These are phyloP conservation scores for Panurus biarmicus DNA, from an alignment of 2,113 vertebrate genomes.

Conservation along the genomic window DNA sequence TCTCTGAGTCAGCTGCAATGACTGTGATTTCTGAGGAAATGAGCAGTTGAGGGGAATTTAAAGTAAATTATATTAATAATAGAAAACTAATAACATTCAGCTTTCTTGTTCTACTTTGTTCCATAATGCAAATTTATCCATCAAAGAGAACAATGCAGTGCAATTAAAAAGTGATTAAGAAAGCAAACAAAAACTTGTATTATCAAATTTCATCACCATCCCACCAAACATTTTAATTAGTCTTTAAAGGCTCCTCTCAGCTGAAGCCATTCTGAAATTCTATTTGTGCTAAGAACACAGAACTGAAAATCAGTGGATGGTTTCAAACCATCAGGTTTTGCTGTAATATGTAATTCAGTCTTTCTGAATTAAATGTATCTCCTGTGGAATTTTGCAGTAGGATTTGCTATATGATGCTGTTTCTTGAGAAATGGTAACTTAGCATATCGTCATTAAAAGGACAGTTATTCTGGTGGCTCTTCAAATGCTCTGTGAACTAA, in stretches of 20 bases:
- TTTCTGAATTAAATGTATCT: not conserved
- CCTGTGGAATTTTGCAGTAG: not conserved
- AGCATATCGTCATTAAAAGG: not conserved
- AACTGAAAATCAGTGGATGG: not conserved
- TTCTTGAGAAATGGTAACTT: not conserved
- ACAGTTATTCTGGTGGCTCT: not conserved
- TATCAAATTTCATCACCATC: conserved; percentile 19
- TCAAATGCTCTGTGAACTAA: not conserved
- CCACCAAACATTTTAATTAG: not conserved
- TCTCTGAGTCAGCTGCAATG: not conserved
- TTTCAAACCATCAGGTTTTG: not conserved
- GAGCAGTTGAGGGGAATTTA: not conserved
- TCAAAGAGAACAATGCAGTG: conserved; percentile 33
- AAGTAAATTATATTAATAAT: not conserved
- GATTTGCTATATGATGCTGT: not conserved
- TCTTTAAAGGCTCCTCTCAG: not conserved
- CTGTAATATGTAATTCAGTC: not conserved
- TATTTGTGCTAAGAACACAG: not conserved
- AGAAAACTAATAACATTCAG: conserved; percentile 14
- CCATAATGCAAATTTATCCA: conserved; percentile 34
- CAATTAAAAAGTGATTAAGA: conserved; percentile 63
- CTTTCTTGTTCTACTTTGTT: conserved; percentile 6
- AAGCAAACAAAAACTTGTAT: conserved; percentile 40
- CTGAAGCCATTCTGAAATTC: not conserved
- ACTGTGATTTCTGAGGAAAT: not conserved